These are phyloP conservation scores for Hemiprocne comata DNA, from an alignment of 2,113 vertebrate genomes.

Conservation along the genomic window DNA sequence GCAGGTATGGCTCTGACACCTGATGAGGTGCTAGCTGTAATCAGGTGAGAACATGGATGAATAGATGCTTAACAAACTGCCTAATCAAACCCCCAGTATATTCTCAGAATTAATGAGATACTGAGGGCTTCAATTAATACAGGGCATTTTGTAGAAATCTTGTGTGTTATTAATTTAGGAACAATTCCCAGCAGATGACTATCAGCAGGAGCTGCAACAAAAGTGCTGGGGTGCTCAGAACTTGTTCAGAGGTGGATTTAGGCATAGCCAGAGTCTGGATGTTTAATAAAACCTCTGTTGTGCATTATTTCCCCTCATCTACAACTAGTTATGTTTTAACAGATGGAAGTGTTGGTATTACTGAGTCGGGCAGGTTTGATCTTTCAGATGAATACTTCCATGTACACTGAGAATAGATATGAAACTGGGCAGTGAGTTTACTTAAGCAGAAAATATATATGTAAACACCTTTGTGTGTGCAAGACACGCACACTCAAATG, in stretches of 20 bases:
- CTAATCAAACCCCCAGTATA: neutral
- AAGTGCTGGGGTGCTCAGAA: neutral
- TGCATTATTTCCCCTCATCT: neutral
- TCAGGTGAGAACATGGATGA: neutral
- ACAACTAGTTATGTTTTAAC: neutral
- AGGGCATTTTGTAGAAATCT: neutral
- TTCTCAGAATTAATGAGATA: neutral
- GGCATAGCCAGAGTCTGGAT: neutral
- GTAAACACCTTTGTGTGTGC: neutral
- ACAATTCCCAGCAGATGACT: neutral
- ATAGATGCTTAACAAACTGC: conserved; percentile 7
- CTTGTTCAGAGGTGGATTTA: neutral
- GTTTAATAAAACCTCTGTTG: neutral
- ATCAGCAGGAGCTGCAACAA: neutral
- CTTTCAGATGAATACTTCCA: neutral
- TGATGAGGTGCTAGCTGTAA: neutral
- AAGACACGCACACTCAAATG: neutral
- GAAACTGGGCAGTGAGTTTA: neutral
- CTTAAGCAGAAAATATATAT: neutral
- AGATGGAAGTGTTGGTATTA: neutral
- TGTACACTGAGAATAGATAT: neutral
- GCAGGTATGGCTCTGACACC: conserved; percentile 8
- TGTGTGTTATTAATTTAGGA: neutral
- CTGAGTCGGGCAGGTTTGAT: neutral
- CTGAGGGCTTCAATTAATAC: conserved; percentile 17